These are phyloP conservation scores for Ispidina picta DNA, from an alignment of 2,797 vertebrate genomes.

Conservation along the genomic window DNA sequence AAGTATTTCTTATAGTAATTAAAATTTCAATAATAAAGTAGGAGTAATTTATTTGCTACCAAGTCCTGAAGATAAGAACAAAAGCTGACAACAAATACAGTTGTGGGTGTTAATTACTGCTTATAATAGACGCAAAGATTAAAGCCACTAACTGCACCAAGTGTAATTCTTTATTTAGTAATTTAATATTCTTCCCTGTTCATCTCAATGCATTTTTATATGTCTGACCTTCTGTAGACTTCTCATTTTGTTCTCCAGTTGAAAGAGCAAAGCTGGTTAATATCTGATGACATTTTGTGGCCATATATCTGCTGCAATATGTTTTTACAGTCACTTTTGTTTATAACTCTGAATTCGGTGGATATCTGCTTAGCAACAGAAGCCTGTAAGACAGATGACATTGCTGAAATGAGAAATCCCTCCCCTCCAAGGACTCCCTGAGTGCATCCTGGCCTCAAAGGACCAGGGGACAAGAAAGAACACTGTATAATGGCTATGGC, in stretches of 20 bases:
- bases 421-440: background rate
- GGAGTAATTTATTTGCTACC: constrained; percentile 21
- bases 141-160: constrained; percentile 6
- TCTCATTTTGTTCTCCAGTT: constrained; percentile 52
- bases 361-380: background rate
- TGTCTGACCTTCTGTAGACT: constrained; percentile 65
- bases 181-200: constrained; percentile 56
- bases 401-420: background rate
- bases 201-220: constrained; percentile 68
- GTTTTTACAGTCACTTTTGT: constrained; percentile 10
- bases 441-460: fast-evolving
- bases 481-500: fast-evolving
- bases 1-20: constrained; percentile 6
- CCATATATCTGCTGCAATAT: background rate
- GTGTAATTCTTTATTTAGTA: constrained; percentile 53
- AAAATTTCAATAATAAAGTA: constrained; percentile 10
- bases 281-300: constrained; percentile 57
- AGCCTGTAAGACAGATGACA: background rate
- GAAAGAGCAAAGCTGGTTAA: constrained; percentile 60
- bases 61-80: background rate
- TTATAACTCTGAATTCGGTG: constrained; percentile 40
- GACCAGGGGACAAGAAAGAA: background rate
- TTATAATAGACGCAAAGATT: constrained; percentile 33
- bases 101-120: constrained; percentile 42
- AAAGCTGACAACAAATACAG: background rate